A percentile compares a stretch with the other conserved stretches of the same genome.
Evolutionary conservation across 2,113 vertebrate species (phyloP).

Genomic region (Eudyptes chrysolophus): DNA sequence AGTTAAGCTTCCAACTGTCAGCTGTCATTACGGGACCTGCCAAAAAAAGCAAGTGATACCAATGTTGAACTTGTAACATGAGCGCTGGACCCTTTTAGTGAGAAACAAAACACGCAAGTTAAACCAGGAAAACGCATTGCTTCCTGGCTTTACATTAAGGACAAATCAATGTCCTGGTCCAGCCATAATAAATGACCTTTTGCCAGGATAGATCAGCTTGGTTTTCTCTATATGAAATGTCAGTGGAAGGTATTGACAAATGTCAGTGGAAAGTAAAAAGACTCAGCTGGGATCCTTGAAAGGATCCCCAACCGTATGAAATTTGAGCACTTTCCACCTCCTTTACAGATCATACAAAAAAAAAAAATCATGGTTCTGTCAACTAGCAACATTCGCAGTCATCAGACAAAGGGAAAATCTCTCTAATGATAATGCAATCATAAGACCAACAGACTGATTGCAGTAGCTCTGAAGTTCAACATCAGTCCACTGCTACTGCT

Average conservation of each 20-base stretch:
- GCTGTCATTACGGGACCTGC: slow-evolving; percentile 50
- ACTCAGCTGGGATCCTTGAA: neutral
- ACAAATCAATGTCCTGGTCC: slow-evolving; percentile 50
- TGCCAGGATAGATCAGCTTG: neutral
- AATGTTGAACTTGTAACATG: slow-evolving; percentile 51
- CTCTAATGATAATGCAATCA: neutral
- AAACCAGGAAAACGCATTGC: slow-evolving; percentile 32
- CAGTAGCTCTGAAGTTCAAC: neutral
- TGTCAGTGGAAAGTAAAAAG: neutral
- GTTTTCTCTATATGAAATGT: neutral
- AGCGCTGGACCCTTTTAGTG: slow-evolving; percentile 25
- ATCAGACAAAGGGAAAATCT: neutral
- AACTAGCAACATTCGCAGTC: neutral
- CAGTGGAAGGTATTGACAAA: neutral
- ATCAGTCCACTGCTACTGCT: neutral
- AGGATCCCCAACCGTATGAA: neutral
- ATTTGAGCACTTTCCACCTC: neutral
- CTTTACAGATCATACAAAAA: neutral
- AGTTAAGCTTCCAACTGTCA: slow-evolving; percentile 66
- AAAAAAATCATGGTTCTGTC: neutral
- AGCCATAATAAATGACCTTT: slow-evolving; percentile 33
- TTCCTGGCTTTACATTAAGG: slow-evolving; percentile 53
- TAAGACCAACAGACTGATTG: neutral
- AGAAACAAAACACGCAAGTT: slow-evolving; percentile 47
- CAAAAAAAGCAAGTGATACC: slow-evolving; percentile 61